A percentile compares a stretch with the other conserved stretches of the same genome.
Evolutionary conservation across 1,140 invertebrate genomes (phyloP).

Genomic region (Sycobia sp.): DNA sequence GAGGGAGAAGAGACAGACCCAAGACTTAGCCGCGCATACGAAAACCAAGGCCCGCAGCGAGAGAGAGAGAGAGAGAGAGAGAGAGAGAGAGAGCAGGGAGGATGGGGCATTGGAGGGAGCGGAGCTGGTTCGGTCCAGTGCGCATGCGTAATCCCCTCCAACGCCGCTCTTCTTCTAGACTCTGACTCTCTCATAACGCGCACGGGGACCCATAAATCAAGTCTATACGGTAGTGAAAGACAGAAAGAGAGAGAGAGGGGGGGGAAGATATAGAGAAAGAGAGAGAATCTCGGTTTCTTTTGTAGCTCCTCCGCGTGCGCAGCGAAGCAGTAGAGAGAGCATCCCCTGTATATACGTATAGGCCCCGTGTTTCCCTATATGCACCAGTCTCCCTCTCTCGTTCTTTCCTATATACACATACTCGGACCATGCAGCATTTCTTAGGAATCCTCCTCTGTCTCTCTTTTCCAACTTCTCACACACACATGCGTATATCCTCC

Average conservation of each 20-base stretch:
- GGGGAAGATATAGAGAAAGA: not conserved
- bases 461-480: slow-evolving; percentile 9
- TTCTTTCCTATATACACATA: not conserved
- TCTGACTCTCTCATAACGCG: not conserved
- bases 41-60: slow-evolving; percentile 4
- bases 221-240: not conserved
- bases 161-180: too few species aligned
- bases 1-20: slow-evolving; percentile 1
- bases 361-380: not conserved
- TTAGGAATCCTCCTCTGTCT: slow-evolving; percentile 6
- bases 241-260: not conserved
- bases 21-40: slow-evolving; percentile 2
- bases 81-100: not conserved
- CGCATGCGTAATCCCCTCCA: slow-evolving; percentile 23
- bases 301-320: not conserved
- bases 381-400: not conserved
- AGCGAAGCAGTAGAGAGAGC: too few species aligned
- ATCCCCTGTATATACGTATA: not conserved
- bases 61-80: not conserved
- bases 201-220: slow-evolving; percentile 25
- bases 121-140: not conserved
- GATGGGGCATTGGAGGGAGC: not conserved
- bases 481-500: not conserved
- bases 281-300: slow-evolving; percentile 17
- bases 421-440: slow-evolving; percentile 9